Conservation (phyloP, 2,888 invertebrate species). For the Candidula unifasciata region DNA sequence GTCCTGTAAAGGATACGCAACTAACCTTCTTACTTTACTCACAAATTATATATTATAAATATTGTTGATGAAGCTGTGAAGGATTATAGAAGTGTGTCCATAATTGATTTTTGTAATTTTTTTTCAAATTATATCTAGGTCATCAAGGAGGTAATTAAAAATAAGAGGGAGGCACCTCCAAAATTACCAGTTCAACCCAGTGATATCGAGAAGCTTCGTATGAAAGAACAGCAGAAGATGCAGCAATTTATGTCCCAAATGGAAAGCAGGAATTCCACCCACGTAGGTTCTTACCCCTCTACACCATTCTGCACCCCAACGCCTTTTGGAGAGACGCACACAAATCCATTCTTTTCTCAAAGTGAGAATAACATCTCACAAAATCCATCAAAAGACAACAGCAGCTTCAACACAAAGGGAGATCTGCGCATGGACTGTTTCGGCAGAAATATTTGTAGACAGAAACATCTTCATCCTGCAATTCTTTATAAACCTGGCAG, state of each 20-base stretch:
- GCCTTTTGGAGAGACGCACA: neutral
- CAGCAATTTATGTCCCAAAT: slow-evolving; percentile 44
- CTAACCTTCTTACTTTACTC: too few relatives aligned
- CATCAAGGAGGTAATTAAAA: slow-evolving; percentile 57
- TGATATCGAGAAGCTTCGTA: slow-evolving; percentile 49
- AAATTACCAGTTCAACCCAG: slow-evolving; percentile 30
- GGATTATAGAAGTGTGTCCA: too few relatives aligned
- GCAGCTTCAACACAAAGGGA: neutral
- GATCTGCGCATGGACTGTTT: neutral
- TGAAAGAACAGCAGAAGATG: slow-evolving; percentile 47
- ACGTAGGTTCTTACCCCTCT: slow-evolving; percentile 45
- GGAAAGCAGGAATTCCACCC: slow-evolving; percentile 58
- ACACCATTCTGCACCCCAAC: slow-evolving; percentile 47
- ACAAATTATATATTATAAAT: too few relatives aligned
- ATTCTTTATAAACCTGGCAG: neutral
- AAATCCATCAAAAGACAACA: neutral
- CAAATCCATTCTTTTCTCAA: slow-evolving; percentile 27
- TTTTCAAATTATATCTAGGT: slow-evolving; percentile 16
- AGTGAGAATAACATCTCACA: neutral
- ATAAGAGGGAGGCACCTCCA: slow-evolving; percentile 58
- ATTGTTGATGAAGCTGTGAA: too few relatives aligned
- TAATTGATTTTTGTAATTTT: neutral
- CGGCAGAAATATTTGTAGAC: neutral
- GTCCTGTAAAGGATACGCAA: too few relatives aligned
- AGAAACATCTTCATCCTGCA: neutral